These are phyloP conservation scores for Mycalesis mineus DNA, from an alignment of 2,888 invertebrate species.

Conservation along the genomic window DNA sequence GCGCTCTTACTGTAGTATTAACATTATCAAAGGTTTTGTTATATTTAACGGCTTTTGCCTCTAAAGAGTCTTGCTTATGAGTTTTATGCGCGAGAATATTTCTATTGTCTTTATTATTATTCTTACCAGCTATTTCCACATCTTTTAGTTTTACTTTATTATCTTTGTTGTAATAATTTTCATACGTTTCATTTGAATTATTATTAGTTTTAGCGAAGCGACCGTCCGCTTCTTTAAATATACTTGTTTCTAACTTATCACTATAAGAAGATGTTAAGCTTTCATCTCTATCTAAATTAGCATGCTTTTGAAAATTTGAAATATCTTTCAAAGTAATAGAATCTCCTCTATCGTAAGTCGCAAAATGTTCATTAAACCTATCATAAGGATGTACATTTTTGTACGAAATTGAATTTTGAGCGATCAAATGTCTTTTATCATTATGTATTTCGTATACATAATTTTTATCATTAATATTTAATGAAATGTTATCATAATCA, in stretches of 20 bases:
- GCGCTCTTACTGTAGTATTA: not conserved
- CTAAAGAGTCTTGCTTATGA: not conserved
- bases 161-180: no score
- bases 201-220: no score
- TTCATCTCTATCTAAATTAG: no score
- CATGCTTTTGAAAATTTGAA: no score
- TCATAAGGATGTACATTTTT: not conserved
- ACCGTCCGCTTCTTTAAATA: no score
- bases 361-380: not conserved
- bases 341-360: no score
- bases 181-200: no score
- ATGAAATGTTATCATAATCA: not conserved
- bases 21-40: not conserved
- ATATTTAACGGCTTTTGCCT: not conserved
- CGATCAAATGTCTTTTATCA: not conserved
- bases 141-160: no score
- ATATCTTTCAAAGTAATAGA: no score
- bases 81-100: not conserved
- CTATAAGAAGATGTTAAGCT: no score
- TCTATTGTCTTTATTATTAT: not conserved
- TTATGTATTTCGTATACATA: not conserved
- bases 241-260: no score
- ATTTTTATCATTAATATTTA: not conserved
- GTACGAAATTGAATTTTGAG: not conserved
- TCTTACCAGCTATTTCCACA: no score